Evolutionary conservation across 2,113 vertebrate species (phyloP), one percentile per base, ranked within the genome.

Genomic region (Solea solea): DNA sequence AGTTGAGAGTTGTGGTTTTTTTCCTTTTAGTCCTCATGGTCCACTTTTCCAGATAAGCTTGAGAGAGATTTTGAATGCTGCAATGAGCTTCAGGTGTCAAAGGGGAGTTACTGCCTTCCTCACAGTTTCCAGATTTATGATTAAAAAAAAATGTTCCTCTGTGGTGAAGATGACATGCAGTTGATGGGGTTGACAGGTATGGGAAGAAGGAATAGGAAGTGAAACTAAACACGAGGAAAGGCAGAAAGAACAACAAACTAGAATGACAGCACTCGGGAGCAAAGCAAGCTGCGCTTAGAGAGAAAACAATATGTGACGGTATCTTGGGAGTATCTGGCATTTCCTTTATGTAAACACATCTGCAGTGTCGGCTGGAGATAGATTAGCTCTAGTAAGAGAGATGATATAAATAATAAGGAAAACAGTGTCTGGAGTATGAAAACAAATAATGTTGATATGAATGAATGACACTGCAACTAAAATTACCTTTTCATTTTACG

Each of bases 41-140:
- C 34, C 62, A 71, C 56, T 1, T 64, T 72, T 63, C 41, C 7
- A 4, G 72, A 88, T 28, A 65, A 80, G 83, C 78, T 58, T 76
- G 60, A 80, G 80, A 78, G 66, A 81, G 41, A 78, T 46, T 57
- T 51, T 68, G 82, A 79, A 76, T 41, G 76, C 61, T 74, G 64
- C 56, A 44, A 48, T 45, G 67, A 82, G 71, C 63, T 46, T 39
- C 7, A 28, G 65, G 55, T 62, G 74, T 78, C 83, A 85, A 84
- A 78, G 64, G 69, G 62, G 78, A 76, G 41, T 61, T 64, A 8
- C 72, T 42, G 54, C 41, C 67, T 81, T 76, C 72, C 64, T 76
- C 56, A 3, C 42, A 15, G 69, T 68, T 82, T 84, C 72, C 76
- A 62, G 75, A 81, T 74, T 54, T 56, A 72, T 69, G 60, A 86